Evolutionary conservation across 1,140 invertebrate species (phyloP), one percentile per base, ranked within the genome.

Genomic region (Zeugodacus cucurbitae): DNA sequence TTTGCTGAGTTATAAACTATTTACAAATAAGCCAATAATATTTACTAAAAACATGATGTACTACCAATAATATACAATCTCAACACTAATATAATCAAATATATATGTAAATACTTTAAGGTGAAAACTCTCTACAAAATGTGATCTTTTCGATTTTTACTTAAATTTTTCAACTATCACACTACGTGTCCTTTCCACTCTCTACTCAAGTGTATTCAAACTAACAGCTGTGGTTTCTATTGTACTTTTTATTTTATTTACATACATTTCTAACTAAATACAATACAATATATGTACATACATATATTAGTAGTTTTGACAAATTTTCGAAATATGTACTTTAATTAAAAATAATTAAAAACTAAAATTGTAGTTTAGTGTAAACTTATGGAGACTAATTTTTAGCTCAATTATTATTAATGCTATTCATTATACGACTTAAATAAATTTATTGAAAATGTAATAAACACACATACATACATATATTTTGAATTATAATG

Each of bases 341-440:
- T 82, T 82, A 74, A 74, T 74, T 74, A 34, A 34, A 82, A 82
- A 26, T 82, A 48, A 48, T 41, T 10, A 37, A 14, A 70, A 70
- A 70, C 64, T 78, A 82, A 48, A 82, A 82, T 22, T 82, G 34
- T 41, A 82, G 22, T 82, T 82, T 82, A 82, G n/a, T 29, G 41
- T 82, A 48, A 48, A 82, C n/a, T 82, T 82, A 82, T 82, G 14
- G 74, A 82, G 74, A 82, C 74, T 82, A 82, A 82, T 82, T 82
- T 82, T 82, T 82, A 82, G 74, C 74, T 82, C 74, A 82, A 82
- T 82, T 44, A 82, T 29, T 82, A 48, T 82, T 82, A 82, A 82
- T 48, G 11, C 3, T 82, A 54, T 82, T 82, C 10, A 82, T 82
- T 82, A 82, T 48, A 54, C 4, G 26, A 82, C 44, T 82, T 82